Conservation (phyloP, 2,797 vertebrate genomes). For the Falco biarmicus region DNA sequence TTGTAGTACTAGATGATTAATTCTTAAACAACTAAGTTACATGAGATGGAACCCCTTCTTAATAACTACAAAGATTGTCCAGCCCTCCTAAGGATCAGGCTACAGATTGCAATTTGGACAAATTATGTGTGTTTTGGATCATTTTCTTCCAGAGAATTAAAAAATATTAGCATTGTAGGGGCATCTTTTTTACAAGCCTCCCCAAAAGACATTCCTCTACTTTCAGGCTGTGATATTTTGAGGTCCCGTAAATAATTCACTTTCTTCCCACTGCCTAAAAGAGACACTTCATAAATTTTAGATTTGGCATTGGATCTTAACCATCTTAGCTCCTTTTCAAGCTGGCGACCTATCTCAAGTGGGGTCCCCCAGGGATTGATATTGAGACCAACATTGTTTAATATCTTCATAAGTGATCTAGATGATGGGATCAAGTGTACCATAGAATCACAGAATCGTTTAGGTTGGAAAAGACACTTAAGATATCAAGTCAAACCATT, state of each 20-base stretch:
- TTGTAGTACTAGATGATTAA: neutral
- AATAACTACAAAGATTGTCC: neutral
- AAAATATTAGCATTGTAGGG: neutral
- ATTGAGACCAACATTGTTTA: accelerated
- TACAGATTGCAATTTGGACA: neutral
- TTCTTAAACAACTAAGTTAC: neutral
- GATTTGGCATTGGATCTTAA: neutral
- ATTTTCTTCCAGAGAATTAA: neutral
- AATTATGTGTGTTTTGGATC: neutral
- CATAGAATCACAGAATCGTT: too few species aligned
- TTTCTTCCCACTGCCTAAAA: neutral
- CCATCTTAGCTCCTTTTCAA: neutral
- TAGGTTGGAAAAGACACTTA: too few species aligned
- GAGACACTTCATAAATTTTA: neutral
- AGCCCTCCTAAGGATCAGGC: neutral
- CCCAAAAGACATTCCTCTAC: neutral
- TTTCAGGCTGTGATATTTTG: neutral
- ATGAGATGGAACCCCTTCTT: neutral
- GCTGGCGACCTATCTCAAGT: neutral
- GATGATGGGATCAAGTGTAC: neutral
- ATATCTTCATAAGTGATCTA: neutral
- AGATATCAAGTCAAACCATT: too few species aligned
- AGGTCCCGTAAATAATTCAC: neutral
- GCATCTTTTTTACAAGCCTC: neutral
- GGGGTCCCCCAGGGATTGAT: neutral